Base-by-base conservation (phyloP, 2,797 vertebrate species). In the Trichosurus vulpecula region DNA sequence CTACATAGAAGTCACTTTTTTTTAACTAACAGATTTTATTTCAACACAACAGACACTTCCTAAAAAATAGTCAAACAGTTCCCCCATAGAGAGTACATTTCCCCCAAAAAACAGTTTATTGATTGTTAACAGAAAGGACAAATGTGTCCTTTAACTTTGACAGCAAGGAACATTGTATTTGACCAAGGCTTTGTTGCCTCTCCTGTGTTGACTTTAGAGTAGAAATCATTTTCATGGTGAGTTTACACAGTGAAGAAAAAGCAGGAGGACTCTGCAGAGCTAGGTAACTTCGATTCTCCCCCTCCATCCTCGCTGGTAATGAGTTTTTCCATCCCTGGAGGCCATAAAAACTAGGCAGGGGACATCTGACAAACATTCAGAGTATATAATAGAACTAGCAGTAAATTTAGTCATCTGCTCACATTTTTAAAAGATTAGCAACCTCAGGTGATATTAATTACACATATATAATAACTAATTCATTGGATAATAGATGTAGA, bases 251-350 rank as follows among this genome's bases (percentile, higher is more conserved):
- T 92, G 66, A 81, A 47, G n/a, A 55, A 51, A 92, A 90, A 91
- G 92, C 35, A 35, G 74, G n/a, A 52, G 94, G 47, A 89, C 91
- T 93, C 55, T 95, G 53, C 41, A 96, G 35, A 97, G 95, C 25
- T 90, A 6, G 92, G 55, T 96, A 93, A 91, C 92, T 9, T 92
- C 54, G 22, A 14, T 30, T 97, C 11, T 92, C 4, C 29, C 53
- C 91, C 2, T 25, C 52, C 93, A 47, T 66, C 22, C 52, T 90
- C 52, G 29, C 54, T 90, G 25, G 11, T 90, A 54, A 61, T 31
- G 5, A 54, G 95, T 94, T 16, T 81, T 90, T 22, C 81, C 14
- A 30, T 91, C 94, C 81, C 55, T 90, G 9, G 56, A 91, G 93
- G 35, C n/a, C 30, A 92, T 90, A 90, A 95, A 94, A 0, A 31